phyloP scores from a whole-genome alignment of 2,113 vertebrate genomes.

The Neodontobutis hainanensis region DNA sequence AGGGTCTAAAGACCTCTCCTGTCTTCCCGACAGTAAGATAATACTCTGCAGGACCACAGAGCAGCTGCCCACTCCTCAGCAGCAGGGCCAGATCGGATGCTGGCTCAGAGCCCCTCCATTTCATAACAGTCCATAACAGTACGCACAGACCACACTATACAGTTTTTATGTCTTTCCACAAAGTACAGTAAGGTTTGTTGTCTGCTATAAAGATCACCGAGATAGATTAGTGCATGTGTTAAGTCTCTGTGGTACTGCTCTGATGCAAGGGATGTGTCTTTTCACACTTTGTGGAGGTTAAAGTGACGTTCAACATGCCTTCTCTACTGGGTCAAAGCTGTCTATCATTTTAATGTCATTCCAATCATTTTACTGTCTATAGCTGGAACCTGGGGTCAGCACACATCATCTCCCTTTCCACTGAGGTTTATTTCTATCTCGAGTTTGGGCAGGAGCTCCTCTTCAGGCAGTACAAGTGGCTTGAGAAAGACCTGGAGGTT shows the following conservation, averaged over 20 bases:
- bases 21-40: slow-evolving; percentile 64
- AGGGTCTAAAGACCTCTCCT: slow-evolving; percentile 31
- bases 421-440: slow-evolving; percentile 88
- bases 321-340: slow-evolving; percentile 25
- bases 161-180: no score
- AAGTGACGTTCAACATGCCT: slow-evolving; percentile 32
- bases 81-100: slow-evolving; percentile 24
- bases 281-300: slow-evolving; percentile 29
- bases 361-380: no score
- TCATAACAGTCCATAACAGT: no score
- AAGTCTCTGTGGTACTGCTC: background rate
- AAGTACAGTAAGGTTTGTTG: slow-evolving; percentile 23
- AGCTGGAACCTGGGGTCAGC: slow-evolving; percentile 88
- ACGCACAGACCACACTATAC: no score
- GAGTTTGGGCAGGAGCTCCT: slow-evolving; percentile 81
- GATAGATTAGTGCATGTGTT: background rate
- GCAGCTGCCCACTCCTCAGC: slow-evolving; percentile 48
- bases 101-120: slow-evolving; percentile 37
- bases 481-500: slow-evolving; percentile 85
- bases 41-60: slow-evolving; percentile 62
- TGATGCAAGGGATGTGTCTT: slow-evolving; percentile 9
- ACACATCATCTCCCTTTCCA: slow-evolving; percentile 89
- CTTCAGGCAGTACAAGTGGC: slow-evolving; percentile 84
- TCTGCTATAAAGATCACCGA: background rate
- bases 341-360: slow-evolving; percentile 51